Evolutionary conservation across 2,888 invertebrate species (phyloP).

Genomic region (Andrena praecox): DNA sequence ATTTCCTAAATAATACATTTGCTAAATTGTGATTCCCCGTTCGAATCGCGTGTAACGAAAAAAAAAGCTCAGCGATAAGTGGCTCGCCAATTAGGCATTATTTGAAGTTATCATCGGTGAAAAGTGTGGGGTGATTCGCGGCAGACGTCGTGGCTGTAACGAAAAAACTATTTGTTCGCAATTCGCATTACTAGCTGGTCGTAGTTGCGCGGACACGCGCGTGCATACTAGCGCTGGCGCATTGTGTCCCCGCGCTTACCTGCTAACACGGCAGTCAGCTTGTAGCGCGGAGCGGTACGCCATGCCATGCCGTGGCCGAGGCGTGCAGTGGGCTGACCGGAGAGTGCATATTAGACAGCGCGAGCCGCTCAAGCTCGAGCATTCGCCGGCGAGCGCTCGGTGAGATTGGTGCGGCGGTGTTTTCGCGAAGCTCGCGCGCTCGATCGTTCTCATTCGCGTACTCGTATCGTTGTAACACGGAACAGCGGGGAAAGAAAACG

Average conservation of each 20-base stretch:
- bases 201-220: constrained; percentile 46
- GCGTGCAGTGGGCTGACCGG: constrained; percentile 60
- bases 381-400: constrained; percentile 81
- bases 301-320: constrained; percentile 61
- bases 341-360: constrained; percentile 79
- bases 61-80: background rate
- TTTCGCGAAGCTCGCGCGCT: constrained; percentile 6
- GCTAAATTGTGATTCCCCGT: background rate
- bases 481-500: background rate
- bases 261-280: constrained; percentile 79
- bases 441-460: constrained; percentile 19
- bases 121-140: background rate
- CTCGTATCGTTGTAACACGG: constrained; percentile 2
- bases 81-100: background rate
- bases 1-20: no score
- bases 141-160: background rate
- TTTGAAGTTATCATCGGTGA: constrained; percentile 3
- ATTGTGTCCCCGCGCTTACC: constrained; percentile 69
- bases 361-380: constrained; percentile 74
- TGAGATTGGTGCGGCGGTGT: constrained; percentile 69
- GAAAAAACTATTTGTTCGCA: constrained; percentile 4
- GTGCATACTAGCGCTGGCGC: constrained; percentile 55
- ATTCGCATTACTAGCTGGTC: background rate
- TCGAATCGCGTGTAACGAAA: background rate
- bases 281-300: constrained; percentile 69